Evolutionary conservation across 23 tunicate species (phyloP).

Genomic region (Botrylloides violaceus): DNA sequence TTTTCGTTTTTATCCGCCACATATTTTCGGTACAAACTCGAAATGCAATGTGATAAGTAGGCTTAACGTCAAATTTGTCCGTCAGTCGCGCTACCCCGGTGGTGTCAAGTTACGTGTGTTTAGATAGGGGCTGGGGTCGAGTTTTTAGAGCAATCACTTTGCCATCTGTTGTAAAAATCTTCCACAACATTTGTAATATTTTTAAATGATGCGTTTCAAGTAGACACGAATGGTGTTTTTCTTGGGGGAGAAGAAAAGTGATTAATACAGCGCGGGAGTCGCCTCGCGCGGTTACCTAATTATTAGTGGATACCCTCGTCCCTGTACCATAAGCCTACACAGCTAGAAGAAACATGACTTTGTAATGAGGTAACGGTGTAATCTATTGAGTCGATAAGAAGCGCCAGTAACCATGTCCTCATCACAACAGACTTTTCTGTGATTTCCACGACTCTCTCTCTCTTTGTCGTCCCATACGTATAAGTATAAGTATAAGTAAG

Average conservation of each 20-base stretch:
- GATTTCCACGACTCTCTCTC: too few relatives aligned
- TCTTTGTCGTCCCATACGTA: too few relatives aligned
- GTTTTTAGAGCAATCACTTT: not conserved
- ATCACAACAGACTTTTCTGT: too few relatives aligned
- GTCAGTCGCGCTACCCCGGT: conserved; percentile 14
- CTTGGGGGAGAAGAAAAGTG: conserved; percentile 7
- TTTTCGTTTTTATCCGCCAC: not conserved
- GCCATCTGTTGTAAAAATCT: not conserved
- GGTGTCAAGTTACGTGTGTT: conserved; percentile 24
- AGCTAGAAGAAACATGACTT: too few relatives aligned
- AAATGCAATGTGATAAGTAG: not conserved
- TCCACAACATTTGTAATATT: not conserved
- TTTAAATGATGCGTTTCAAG: conserved; percentile 8
- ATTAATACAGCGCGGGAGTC: too few relatives aligned
- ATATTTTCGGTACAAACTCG: conserved; percentile 5
- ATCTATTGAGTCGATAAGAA: too few relatives aligned
- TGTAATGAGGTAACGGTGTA: too few relatives aligned
- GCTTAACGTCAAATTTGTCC: conserved; percentile 16
- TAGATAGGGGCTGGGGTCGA: conserved; percentile 8
- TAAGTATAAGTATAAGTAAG: too few relatives aligned
- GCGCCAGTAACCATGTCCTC: too few relatives aligned
- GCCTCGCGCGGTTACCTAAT: too few relatives aligned
- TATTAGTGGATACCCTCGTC: too few relatives aligned
- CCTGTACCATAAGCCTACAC: too few relatives aligned
- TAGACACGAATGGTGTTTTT: conserved; percentile 23